Base-by-base conservation (phyloP, 2,113 vertebrate species). In the Cinclus cinclus region DNA sequence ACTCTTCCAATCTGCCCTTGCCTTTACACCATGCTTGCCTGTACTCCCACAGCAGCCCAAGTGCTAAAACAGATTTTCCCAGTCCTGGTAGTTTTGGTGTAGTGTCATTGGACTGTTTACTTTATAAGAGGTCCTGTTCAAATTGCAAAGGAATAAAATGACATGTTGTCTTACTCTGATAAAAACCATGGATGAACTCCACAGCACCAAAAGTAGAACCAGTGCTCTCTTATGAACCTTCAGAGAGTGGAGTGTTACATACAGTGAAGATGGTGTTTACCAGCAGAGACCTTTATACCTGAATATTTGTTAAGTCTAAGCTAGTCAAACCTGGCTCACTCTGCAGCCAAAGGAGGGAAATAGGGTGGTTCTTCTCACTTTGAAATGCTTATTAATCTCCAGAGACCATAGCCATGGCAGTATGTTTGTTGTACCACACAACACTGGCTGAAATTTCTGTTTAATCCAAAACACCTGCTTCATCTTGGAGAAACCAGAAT, bases 21-120 rank as follows among this genome's bases (percentile, higher is more conserved):
- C 19, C 24, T 56, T 56, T 18, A 13, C 0, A 0, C 30, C 13
- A 2, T 10, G 11, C 41, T 80, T 80, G 13, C 11, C 25, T 42
- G 7, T 58, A 37, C 5, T 62, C 7, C 60, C 2, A 1, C 13
- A 55, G 31, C 39, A 82, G 22, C 22, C 2, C 16, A 46, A 2
- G 6, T 31, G 22, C 15, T 53, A 15, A 58, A 69, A 19, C 3
- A 23, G 13, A 10, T 18, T 80, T 58, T 67, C 9, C 20, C 30
- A 55, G 8, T 42, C 14, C 23, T 59, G 31, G 13, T 8, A n/a
- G 9, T 31, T 81, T 74, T 1, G 0, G 37, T 30, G 28, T 28
- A 47, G 21, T 64, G 17, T 39, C 46, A 31, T 16, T 53, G 31
- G 11, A 69, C 5, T 35, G 28, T 12, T 50, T 70, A 28, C 19